A percentile compares a stretch with the other conserved stretches of the same genome.
Conservation (phyloP, 1,140 invertebrate species). For the Zaprionus kolodkinae region DNA sequence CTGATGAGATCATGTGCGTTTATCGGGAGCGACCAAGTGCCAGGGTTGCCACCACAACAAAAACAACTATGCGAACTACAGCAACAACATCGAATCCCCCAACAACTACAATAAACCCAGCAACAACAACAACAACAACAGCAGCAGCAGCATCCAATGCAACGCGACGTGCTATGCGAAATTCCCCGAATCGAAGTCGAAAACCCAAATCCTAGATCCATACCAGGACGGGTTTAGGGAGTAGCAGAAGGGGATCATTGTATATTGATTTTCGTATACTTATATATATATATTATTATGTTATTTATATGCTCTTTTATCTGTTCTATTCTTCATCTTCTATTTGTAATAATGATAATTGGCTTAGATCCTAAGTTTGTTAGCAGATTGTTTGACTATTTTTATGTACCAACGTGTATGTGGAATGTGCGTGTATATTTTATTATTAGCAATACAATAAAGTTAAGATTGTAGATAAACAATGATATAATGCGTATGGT, state of each 20-base stretch:
- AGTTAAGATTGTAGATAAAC: slow-evolving; percentile 63
- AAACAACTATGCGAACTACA: slow-evolving; percentile 22
- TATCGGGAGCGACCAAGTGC: slow-evolving; percentile 70
- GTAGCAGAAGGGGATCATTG: slow-evolving; percentile 6
- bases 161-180: slow-evolving; percentile 60
- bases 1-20: slow-evolving; percentile 87
- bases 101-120: slow-evolving; percentile 21
- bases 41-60: slow-evolving; percentile 15
- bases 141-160: slow-evolving; percentile 30
- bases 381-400: slow-evolving; percentile 76
- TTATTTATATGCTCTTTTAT: slow-evolving; percentile 59
- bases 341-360: slow-evolving; percentile 55
- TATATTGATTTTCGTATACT: slow-evolving; percentile 39
- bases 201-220: slow-evolving; percentile 67
- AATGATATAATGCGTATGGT: neutral
- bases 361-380: slow-evolving; percentile 66
- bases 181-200: slow-evolving; percentile 71
- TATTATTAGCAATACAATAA: slow-evolving; percentile 71
- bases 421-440: slow-evolving; percentile 30
- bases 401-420: slow-evolving; percentile 62
- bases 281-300: slow-evolving; percentile 45
- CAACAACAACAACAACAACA: slow-evolving; percentile 22
- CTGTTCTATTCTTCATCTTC: slow-evolving; percentile 42
- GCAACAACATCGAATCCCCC: slow-evolving; percentile 20
- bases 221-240: neutral